A percentile compares a stretch with the other conserved stretches of the same genome.
Conservation (phyloP, 2,888 invertebrate species). For the Eilema griseolum region DNA sequence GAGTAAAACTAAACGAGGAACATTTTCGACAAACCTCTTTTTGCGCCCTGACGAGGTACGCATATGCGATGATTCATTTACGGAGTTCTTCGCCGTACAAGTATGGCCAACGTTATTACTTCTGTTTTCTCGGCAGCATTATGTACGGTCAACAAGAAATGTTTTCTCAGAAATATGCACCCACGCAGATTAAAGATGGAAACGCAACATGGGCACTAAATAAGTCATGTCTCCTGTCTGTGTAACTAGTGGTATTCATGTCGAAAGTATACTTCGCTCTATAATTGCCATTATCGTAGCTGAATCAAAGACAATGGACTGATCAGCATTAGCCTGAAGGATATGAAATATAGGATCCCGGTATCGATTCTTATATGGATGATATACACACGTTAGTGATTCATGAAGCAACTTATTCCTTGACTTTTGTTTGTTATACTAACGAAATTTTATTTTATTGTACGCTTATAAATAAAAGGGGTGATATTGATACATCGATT, state of each 20-base stretch:
- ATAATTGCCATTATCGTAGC: slow-evolving; percentile 63
- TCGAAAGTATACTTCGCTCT: slow-evolving; percentile 65
- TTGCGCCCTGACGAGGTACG: slow-evolving; percentile 81
- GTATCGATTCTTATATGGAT: slow-evolving; percentile 10
- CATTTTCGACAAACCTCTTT: slow-evolving; percentile 86
- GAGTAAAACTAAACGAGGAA: slow-evolving; percentile 75
- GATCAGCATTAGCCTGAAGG: slow-evolving; percentile 15
- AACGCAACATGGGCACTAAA: slow-evolving; percentile 84
- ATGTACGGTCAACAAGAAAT: slow-evolving; percentile 83
- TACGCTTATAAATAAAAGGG: slow-evolving; percentile 58
- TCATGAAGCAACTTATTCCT: slow-evolving; percentile 12
- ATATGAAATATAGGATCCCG: slow-evolving; percentile 19
- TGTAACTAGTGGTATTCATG: slow-evolving; percentile 73
- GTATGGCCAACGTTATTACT: slow-evolving; percentile 85
- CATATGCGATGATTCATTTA: slow-evolving; percentile 86
- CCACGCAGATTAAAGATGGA: slow-evolving; percentile 85
- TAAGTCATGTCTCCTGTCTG: slow-evolving; percentile 80
- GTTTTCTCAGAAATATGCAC: slow-evolving; percentile 85
- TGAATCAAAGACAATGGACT: slow-evolving; percentile 37
- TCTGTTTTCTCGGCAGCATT: slow-evolving; percentile 84
- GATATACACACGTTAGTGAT: slow-evolving; percentile 13
- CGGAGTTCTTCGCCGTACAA: slow-evolving; percentile 81
- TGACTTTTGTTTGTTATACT: slow-evolving; percentile 15
- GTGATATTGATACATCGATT: slow-evolving; percentile 62
- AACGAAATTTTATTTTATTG: slow-evolving; percentile 36